Conservation (phyloP, 2,797 vertebrate genomes). For the Novumbra hubbsi region DNA sequence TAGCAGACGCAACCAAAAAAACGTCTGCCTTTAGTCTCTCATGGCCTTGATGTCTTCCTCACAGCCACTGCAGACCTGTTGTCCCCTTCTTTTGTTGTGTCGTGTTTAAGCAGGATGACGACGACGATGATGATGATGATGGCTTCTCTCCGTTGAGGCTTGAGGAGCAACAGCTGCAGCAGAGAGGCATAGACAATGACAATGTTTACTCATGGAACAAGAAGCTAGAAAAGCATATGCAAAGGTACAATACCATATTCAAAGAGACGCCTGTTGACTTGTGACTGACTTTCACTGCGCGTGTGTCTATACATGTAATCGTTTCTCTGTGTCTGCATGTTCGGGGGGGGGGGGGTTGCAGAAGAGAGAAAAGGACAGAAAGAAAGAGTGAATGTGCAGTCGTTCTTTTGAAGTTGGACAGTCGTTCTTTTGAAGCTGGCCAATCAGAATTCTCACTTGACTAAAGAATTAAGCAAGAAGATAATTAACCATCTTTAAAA, state of each 20-base stretch:
- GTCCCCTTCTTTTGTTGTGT: constrained; percentile 66
- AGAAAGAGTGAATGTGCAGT: not conserved
- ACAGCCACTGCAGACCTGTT: constrained; percentile 62
- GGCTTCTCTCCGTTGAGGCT: constrained; percentile 46
- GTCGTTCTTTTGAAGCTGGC: not conserved
- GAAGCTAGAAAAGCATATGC: constrained; percentile 59
- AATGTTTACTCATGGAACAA: constrained; percentile 65
- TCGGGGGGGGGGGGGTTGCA: not conserved
- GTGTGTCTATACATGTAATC: not conserved
- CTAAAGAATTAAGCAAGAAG: constrained; percentile 46
- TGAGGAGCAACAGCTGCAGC: constrained; percentile 73
- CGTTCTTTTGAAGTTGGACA: constrained; percentile 27
- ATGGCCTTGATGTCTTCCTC: constrained; percentile 73
- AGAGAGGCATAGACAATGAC: constrained; percentile 57
- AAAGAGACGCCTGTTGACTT: constrained; percentile 29
- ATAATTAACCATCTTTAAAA: constrained; percentile 34
- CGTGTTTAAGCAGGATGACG: constrained; percentile 60
- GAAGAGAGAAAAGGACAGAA: constrained; percentile 7
- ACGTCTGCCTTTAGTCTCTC: constrained; percentile 61
- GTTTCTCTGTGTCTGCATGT: not conserved
- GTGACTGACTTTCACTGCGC: constrained; percentile 18
- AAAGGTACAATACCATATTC: constrained; percentile 63
- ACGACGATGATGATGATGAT: constrained; percentile 57
- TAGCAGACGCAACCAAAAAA: constrained; percentile 38
- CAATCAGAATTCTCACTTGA: constrained; percentile 25